Evolutionary conservation across 2,113 vertebrate genomes (phyloP).

Genomic region (Thunnus maccoyii): DNA sequence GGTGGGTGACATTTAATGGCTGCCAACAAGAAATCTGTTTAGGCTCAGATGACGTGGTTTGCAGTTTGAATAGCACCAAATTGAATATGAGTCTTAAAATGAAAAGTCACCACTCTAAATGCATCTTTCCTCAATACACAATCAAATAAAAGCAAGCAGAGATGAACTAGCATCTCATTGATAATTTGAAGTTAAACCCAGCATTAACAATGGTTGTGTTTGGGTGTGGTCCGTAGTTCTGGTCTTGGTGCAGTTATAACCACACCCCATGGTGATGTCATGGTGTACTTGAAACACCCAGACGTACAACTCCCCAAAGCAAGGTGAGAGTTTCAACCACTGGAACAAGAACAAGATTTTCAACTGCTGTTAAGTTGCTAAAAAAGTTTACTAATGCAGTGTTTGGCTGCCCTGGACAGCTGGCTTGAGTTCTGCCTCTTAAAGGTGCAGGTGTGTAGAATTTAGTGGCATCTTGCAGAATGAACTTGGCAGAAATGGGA

Average conservation of each 20-base stretch:
- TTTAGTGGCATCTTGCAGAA: too few relatives aligned
- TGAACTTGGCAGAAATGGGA: too few relatives aligned
- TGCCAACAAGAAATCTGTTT: slow-evolving; percentile 4
- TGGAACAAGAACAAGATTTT: too few relatives aligned
- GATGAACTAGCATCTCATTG: too few relatives aligned
- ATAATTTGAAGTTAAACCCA: too few relatives aligned
- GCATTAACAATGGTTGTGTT: too few relatives aligned
- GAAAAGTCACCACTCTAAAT: background rate
- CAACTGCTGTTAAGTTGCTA: too few relatives aligned
- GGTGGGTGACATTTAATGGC: slow-evolving; percentile 33
- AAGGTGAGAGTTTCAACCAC: too few relatives aligned
- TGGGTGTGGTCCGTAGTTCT: too few relatives aligned
- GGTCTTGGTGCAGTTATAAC: too few relatives aligned
- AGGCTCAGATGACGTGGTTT: background rate
- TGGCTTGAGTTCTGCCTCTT: background rate
- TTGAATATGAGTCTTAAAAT: background rate
- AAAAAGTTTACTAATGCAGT: background rate
- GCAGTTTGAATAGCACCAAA: background rate
- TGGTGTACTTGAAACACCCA: background rate
- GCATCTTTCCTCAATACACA: background rate
- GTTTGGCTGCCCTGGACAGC: background rate
- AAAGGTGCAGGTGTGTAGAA: too few relatives aligned
- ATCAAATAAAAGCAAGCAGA: background rate
- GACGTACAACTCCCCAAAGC: too few relatives aligned
- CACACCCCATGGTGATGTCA: slow-evolving; percentile 4